Evolutionary conservation across 2,888 invertebrate species (phyloP).

Genomic region (Polymixis flavicincta): DNA sequence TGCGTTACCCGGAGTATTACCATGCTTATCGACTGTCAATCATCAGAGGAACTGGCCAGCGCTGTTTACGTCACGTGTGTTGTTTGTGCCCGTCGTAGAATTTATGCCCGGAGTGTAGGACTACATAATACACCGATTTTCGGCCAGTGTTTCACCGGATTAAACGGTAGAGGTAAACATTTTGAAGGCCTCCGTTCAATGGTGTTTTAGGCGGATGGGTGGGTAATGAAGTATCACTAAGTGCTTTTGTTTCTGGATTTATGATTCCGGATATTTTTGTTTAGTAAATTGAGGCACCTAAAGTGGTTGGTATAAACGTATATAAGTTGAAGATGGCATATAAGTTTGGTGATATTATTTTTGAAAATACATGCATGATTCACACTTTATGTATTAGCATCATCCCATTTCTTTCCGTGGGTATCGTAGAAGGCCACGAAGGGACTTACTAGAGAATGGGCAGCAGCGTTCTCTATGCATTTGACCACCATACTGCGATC

Average conservation of each 20-base stretch:
- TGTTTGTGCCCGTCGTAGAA: constrained; percentile 25
- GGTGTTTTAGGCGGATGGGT: constrained; percentile 10
- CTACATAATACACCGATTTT: constrained; percentile 39
- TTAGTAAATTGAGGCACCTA: neutral
- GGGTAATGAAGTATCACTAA: neutral
- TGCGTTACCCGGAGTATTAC: constrained; percentile 38
- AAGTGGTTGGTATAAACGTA: too few species aligned
- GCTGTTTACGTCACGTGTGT: constrained; percentile 29
- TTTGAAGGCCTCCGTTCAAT: constrained; percentile 12
- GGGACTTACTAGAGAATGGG: too few species aligned
- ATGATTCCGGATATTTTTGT: neutral
- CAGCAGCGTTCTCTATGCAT: too few species aligned
- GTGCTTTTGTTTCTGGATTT: neutral
- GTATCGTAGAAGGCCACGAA: too few species aligned
- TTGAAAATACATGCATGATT: neutral
- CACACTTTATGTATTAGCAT: too few species aligned
- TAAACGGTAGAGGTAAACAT: constrained; percentile 16
- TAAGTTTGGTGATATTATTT: too few species aligned
- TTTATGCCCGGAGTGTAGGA: constrained; percentile 16
- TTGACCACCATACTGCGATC: too few species aligned
- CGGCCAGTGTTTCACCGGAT: constrained; percentile 15
- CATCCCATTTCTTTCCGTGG: too few species aligned
- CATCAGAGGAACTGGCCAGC: constrained; percentile 28
- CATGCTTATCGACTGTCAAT: constrained; percentile 44
- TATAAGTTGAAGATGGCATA: too few species aligned